Percentiles rank a stretch among this genome's conserved stretches.
Conservation (phyloP, 2,113 vertebrate species). For the Tauraco erythrolophus region DNA sequence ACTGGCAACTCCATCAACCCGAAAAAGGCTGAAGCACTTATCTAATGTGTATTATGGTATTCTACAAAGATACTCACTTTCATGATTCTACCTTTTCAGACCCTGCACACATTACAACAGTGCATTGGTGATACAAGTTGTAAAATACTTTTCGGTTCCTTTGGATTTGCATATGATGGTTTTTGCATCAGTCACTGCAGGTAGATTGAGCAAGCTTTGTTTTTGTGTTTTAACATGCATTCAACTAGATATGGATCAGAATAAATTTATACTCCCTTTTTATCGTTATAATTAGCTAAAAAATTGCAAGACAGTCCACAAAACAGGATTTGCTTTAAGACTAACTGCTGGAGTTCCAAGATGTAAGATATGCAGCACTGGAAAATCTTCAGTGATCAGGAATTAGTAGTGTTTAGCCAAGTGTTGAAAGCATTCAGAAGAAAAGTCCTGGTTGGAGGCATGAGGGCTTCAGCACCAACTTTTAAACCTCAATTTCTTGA, state of each 20-base stretch:
- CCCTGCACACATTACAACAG: conserved; percentile 83
- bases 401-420: conserved; percentile 86
- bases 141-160: conserved; percentile 86
- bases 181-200: conserved; percentile 94
- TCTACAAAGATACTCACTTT: conserved; percentile 68
- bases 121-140: conserved; percentile 87
- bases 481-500: conserved; percentile 89
- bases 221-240: conserved; percentile 90
- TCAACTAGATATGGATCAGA: conserved; percentile 90
- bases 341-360: conserved; percentile 83
- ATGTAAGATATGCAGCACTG: conserved; percentile 88
- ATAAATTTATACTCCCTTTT: conserved; percentile 90
- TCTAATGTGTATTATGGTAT: conserved; percentile 45
- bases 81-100: conserved; percentile 70
- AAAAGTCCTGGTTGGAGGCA: conserved; percentile 89
- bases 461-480: conserved; percentile 89
- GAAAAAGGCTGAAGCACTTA: conserved; percentile 65
- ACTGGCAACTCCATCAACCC: conserved; percentile 72
- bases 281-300: conserved; percentile 91
- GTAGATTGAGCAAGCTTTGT: conserved; percentile 94
- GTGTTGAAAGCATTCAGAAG: conserved; percentile 85
- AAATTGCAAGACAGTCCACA: conserved; percentile 93
- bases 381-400: conserved; percentile 80
- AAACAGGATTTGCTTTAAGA: conserved; percentile 87
- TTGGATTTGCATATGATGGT: conserved; percentile 92